Evolutionary conservation across 2,113 vertebrate species (phyloP), one percentile per base, ranked within the genome.

Genomic region (Diphyllodes magnificus): DNA sequence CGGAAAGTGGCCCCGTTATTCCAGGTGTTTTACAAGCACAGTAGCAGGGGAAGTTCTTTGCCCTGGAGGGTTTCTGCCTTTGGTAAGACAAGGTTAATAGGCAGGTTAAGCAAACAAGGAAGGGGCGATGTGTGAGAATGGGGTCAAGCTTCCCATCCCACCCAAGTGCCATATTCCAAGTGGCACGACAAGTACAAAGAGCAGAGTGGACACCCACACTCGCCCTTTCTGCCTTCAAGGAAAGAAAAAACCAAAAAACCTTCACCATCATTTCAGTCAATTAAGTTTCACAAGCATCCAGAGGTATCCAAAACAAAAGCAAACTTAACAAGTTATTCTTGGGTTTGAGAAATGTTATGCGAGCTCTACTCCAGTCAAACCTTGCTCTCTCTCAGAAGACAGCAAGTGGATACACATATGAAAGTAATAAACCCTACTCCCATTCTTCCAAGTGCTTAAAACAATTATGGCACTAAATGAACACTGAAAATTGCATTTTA

Each of bases 251-350:
- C 30, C 8, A 13, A 37, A 57, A 61, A 40, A 19, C 24, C 86
- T 33, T 45, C 33, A 3, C 40, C 2, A 1, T 88, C 30, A 93
- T 90, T 86, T 81, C 79, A 92, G 76, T 81, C 72, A 81, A 86
- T 93, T 90, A 94, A 81, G 42, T 86, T 95, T 97, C 95, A 95
- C 83, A 92, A 81, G 80, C 56, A 60, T 78, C 56, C 69, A 63
- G 82, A 94, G 54, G 76, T 92, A 88, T 92, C 86, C 95, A 88
- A 95, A 96, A 94, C 91, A 96, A 95, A 96, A 92, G 91, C 69
- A 83, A 96, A 95, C 76, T 88, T 90, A 70, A 88, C 56, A 83
- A 96, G 94, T 94, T 96, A 94, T 97, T 94, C 92, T 95, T 95
- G 91, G 88, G 77, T 86, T 88, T 56, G 72, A 84, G 64, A 93